Base-by-base conservation (phyloP, 2,113 vertebrate genomes). In the Menidia beryllina region DNA sequence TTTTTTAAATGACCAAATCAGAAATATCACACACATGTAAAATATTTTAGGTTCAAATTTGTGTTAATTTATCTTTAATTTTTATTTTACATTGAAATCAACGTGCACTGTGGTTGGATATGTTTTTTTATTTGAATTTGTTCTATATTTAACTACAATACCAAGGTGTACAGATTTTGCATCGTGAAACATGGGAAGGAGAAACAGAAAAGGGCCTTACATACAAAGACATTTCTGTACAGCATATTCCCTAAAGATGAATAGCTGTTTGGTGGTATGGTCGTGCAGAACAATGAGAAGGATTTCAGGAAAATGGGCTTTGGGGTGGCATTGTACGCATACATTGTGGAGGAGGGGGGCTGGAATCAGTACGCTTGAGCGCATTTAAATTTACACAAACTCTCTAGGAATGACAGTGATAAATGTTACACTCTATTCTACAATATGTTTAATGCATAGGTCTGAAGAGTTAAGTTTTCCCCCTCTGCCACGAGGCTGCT, bases 331-430 rank as follows among this genome's bases (percentile, higher is more conserved):
- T 91, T 93, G 91, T 91, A 78, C 90, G 90, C 91, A 92, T 92
- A 92, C 92, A 92, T 92, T 91, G 91, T 79, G 83, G 86, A 85
- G 82, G 81, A 75, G 41, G 41, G 41, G 41, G 41, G 41, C 15
- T 45, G 41, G 41, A 74, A 91, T 91, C 95, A 95, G 88, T 96
- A 98, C 95, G 97, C 95, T 97, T 97, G 95, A 97, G 95, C 93
- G 97, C 97, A 99, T 99, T 99, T 97, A 99, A 99, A 99, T 99
- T 99, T 98, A 98, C 98, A 98, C 97, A 99, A 98, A 99, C 97
- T 98, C 92, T 91, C 94, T 94, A 94, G 79, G 90, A 94, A 95
- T 99, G 97, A 99, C 97, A 99, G 96, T 99, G 97, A 99, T 99
- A 96, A 97, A 99, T 99, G 97, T 96, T 93, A 96, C 95, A 97